Evolutionary conservation across 1,140 invertebrate species (phyloP).

Genomic region (Cyrtorhinus lividipennis): DNA sequence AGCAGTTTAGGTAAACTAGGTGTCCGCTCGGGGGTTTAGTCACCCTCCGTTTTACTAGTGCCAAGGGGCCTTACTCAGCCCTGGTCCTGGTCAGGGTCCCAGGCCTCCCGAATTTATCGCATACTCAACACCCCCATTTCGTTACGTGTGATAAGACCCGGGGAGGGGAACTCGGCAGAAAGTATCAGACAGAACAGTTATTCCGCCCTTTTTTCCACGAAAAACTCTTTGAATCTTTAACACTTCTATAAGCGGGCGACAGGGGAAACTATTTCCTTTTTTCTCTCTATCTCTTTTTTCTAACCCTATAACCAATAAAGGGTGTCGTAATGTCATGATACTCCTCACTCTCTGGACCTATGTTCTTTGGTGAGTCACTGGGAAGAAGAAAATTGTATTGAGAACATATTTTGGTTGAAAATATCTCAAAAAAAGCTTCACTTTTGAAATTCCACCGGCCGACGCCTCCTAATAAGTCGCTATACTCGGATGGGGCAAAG

Average conservation of each 20-base stretch:
- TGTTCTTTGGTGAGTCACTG: no score
- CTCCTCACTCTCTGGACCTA: no score
- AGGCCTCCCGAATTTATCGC: neutral
- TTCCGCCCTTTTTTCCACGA: neutral
- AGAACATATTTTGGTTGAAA: no score
- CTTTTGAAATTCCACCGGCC: no score
- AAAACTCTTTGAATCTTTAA: slow-evolving; percentile 7
- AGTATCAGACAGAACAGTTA: neutral
- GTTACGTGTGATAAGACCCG: slow-evolving; percentile 3
- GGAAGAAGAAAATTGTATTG: no score
- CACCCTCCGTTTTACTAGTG: slow-evolving; percentile 6
- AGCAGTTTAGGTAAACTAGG: slow-evolving; percentile 11
- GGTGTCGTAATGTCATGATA: no score
- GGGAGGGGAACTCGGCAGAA: neutral
- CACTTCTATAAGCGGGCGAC: neutral
- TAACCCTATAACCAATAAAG: neutral
- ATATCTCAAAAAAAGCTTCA: no score
- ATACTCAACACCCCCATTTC: slow-evolving; percentile 4
- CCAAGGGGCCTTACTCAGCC: slow-evolving; percentile 9
- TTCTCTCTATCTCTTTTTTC: neutral
- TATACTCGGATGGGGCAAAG: no score
- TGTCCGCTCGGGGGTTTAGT: slow-evolving; percentile 7
- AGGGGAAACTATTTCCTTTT: neutral
- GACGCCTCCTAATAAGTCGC: no score
- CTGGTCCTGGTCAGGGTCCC: neutral